phyloP scores from a whole-genome alignment of 2,888 invertebrate species.

The Himalopsyche japonica region DNA sequence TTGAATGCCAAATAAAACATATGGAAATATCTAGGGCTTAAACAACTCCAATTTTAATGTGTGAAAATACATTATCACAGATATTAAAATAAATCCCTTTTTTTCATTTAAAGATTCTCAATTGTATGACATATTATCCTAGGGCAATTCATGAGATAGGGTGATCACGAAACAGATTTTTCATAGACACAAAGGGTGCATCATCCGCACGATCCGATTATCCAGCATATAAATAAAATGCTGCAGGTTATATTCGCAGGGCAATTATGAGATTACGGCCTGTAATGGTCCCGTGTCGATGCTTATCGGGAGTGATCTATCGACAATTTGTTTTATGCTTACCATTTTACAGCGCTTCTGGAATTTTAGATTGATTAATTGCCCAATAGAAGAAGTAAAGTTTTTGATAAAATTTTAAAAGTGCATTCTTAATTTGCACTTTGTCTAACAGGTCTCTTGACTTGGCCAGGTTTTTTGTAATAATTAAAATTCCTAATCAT shows the following conservation, averaged over 20 bases:
- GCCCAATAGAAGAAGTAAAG: too few species aligned
- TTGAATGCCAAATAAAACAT: too few species aligned
- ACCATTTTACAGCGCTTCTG: neutral
- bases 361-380: neutral
- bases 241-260: neutral
- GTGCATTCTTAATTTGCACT: too few species aligned
- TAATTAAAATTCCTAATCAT: too few species aligned
- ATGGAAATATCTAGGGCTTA: too few species aligned
- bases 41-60: too few species aligned
- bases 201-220: neutral
- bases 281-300: neutral
- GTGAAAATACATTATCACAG: too few species aligned
- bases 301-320: neutral
- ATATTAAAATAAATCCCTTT: too few species aligned
- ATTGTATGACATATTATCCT: neutral
- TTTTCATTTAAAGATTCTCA: neutral
- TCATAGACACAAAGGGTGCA: neutral
- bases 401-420: too few species aligned
- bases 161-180: neutral
- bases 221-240: neutral
- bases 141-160: neutral
- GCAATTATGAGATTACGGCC: neutral
- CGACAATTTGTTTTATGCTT: neutral
- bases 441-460: too few species aligned
- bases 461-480: too few species aligned